Evolutionary conservation across 2,888 invertebrate species (phyloP).

Genomic region (Gymnoscelis rufifasciata): DNA sequence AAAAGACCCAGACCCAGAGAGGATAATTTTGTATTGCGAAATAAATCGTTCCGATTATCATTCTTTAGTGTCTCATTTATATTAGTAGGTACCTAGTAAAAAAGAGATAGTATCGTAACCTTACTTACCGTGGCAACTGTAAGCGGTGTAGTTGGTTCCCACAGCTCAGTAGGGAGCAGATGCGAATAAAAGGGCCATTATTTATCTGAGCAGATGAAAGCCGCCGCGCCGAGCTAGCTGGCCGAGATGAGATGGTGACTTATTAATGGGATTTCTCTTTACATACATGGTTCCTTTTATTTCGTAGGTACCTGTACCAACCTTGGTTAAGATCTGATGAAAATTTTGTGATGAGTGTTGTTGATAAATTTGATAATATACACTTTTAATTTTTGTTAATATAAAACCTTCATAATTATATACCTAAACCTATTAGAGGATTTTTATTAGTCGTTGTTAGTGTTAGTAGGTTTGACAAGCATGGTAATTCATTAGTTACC

Average conservation of each 20-base stretch:
- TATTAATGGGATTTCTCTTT: neutral
- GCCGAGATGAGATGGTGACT: neutral
- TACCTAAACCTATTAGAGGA: too few relatives aligned
- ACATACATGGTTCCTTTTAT: too few relatives aligned
- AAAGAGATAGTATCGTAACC: too few relatives aligned
- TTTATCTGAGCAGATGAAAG: conserved; percentile 18
- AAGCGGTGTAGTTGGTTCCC: neutral
- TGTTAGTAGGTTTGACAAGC: too few relatives aligned
- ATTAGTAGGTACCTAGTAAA: neutral
- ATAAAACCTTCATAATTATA: too few relatives aligned
- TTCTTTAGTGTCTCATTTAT: neutral
- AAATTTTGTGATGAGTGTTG: too few relatives aligned
- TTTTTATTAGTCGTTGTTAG: too few relatives aligned
- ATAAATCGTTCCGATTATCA: neutral
- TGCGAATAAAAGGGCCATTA: conserved; percentile 24
- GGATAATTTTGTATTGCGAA: neutral
- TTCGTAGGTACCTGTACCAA: too few relatives aligned
- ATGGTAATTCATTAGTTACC: too few relatives aligned
- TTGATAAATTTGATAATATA: too few relatives aligned
- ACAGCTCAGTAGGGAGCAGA: conserved; percentile 19
- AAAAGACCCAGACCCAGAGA: neutral
- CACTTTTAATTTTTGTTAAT: too few relatives aligned
- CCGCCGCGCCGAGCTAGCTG: neutral
- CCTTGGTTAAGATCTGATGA: too few relatives aligned
- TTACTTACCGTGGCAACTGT: neutral